Conservation (phyloP, 2,888 invertebrate genomes). For the Chalcosyrphus nemorum region DNA sequence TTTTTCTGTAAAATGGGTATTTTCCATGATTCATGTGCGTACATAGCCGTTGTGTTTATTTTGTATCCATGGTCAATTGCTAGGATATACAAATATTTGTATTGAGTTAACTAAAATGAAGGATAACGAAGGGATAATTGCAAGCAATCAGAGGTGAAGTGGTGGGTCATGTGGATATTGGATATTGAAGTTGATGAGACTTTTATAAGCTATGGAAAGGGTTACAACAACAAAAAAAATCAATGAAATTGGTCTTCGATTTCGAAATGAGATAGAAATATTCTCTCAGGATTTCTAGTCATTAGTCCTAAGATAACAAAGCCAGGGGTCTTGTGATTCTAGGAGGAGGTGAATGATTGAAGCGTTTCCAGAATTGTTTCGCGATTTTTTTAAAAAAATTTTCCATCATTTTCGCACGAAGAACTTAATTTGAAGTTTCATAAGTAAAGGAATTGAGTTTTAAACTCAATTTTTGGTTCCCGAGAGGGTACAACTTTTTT, state of each 20-base stretch:
- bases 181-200: neutral
- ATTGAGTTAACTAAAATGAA: neutral
- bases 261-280: too few species aligned
- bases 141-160: neutral
- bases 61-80: conserved; percentile 26
- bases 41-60: conserved; percentile 19
- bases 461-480: too few species aligned
- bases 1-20: conserved; percentile 30
- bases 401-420: too few species aligned
- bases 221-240: neutral
- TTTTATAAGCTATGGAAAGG: neutral
- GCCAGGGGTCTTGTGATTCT: neutral
- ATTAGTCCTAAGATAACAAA: neutral
- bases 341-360: too few species aligned
- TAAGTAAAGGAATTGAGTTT: too few species aligned
- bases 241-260: neutral
- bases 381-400: too few species aligned
- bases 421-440: too few species aligned
- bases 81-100: conserved; percentile 33
- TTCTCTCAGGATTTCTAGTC: neutral
- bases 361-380: too few species aligned
- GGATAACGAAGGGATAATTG: conserved; percentile 1
- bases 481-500: too few species aligned
- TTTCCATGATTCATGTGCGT: conserved; percentile 43
- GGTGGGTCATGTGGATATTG: neutral